These are phyloP conservation scores for Phenganax stokvisi DNA, from an alignment of 92 coral and sea anemone species.

Conservation along the genomic window DNA sequence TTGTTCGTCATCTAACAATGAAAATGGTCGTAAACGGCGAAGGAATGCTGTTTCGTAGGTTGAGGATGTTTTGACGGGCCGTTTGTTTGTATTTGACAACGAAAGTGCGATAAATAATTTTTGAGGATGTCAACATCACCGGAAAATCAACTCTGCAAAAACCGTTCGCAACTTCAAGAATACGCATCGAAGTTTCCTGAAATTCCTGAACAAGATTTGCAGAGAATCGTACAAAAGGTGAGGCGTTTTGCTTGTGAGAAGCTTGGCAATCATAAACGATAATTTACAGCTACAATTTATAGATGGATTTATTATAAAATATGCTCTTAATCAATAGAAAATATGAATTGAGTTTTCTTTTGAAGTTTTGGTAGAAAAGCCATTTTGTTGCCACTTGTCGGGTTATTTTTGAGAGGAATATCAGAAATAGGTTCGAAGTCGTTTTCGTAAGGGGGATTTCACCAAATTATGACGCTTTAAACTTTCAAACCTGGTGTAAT, in stretches of 20 bases:
- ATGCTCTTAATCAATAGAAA: no score
- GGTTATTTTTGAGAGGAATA: no score
- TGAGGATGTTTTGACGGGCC: neutral
- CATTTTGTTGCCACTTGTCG: no score
- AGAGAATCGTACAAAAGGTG: constrained; percentile 19
- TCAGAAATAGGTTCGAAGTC: no score
- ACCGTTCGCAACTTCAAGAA: neutral
- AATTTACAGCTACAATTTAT: no score
- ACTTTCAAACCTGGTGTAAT: neutral
- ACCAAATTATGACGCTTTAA: neutral
- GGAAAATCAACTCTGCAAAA: neutral
- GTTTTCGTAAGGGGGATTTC: neutral
- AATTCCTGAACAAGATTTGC: constrained; percentile 23
- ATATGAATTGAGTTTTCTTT: no score
- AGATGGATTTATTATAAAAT: no score
- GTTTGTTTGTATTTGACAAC: neutral
- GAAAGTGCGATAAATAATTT: neutral
- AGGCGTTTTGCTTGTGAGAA: neutral
- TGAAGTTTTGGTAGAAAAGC: no score
- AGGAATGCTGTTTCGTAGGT: neutral
- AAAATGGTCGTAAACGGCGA: neutral
- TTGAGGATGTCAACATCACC: constrained; percentile 6
- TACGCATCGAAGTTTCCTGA: constrained; percentile 26
- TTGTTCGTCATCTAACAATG: neutral
- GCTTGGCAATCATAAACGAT: neutral